Base-by-base conservation (phyloP, 2,888 invertebrate genomes). In the Danaus chrysippus region DNA sequence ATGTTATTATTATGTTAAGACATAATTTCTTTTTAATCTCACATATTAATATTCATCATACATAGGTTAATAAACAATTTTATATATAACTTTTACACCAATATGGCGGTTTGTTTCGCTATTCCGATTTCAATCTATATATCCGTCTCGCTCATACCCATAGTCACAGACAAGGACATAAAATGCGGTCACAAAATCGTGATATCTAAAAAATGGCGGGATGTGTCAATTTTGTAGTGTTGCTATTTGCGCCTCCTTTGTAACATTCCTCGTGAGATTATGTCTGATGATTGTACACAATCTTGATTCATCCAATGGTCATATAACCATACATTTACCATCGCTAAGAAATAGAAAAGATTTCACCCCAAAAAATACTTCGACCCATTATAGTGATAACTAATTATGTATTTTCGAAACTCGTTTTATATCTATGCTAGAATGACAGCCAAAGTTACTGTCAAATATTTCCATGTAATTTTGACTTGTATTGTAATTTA, bases 241-340 rank as follows among this genome's bases (percentile, higher is more conserved):
- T 67, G 75, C 76, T 78, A 77, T 76, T 73, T 71, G 81, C 81
- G 79, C 83, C 77, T 78, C 80, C 80, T 82, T 82, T 84, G 81
- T 77, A 76, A 72, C 77, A 86, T 84, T 84, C 84, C 77, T 69
- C 57, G 65, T 69, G 66, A 77, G 82, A 87, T 86, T 86, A 83
- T 78, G 59, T 77, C 77, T 82, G 72, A 71, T 59, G 67, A 76
- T 71, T 67, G 71, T 69, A 66, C 71, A 68, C 66, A 71, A 69
- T 70, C 64, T 63, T 64, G 66, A 66, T 68, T 59, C 61, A 62
- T 64, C 64, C 61, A 66, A 66, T 54, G 59, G 61, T 61, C 64
- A 46, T 64, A 66, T 68, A 63, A 68, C 13, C 55, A 59, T 49
- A 58, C 63, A 68, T 68, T 66, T 66, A 57, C 68, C 57, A 61